phyloP scores from a whole-genome alignment of 2,888 invertebrate species.

The Thera britannica region DNA sequence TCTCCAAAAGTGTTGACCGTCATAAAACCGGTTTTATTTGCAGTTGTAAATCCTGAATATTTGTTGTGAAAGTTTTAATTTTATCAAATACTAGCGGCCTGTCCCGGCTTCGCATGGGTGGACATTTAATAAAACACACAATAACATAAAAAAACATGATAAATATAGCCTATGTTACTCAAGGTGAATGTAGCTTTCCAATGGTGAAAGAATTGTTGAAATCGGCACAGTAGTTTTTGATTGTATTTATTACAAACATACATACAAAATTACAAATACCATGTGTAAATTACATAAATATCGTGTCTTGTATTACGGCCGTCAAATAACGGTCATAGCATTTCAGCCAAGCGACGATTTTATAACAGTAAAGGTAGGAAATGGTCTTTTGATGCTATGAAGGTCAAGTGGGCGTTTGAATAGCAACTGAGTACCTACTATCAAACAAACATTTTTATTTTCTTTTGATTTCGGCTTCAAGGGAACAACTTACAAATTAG shows the following conservation, averaged over 20 bases:
- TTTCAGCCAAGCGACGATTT: neutral
- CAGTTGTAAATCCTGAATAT: neutral
- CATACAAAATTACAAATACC: too few species aligned
- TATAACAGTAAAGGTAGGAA: neutral
- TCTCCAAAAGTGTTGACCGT: neutral
- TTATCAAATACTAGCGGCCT: too few species aligned
- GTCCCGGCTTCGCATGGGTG: too few species aligned
- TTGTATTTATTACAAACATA: too few species aligned
- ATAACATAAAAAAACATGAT: too few species aligned
- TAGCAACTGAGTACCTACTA: neutral
- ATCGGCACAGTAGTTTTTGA: too few species aligned
- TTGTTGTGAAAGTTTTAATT: too few species aligned
- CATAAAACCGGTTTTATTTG: neutral
- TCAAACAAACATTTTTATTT: conserved; percentile 11
- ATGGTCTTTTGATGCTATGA: conserved; percentile 12
- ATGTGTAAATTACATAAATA: neutral
- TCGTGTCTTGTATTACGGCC: neutral
- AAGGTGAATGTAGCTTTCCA: too few species aligned
- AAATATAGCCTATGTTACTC: too few species aligned
- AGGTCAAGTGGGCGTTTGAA: conserved; percentile 21
- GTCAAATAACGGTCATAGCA: neutral
- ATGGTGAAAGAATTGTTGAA: too few species aligned
- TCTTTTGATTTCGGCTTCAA: neutral
- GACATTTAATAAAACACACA: too few species aligned
- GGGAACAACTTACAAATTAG: neutral